phyloP scores from a whole-genome alignment of 2,113 vertebrate species.

The Prionailurus viverrinus region DNA sequence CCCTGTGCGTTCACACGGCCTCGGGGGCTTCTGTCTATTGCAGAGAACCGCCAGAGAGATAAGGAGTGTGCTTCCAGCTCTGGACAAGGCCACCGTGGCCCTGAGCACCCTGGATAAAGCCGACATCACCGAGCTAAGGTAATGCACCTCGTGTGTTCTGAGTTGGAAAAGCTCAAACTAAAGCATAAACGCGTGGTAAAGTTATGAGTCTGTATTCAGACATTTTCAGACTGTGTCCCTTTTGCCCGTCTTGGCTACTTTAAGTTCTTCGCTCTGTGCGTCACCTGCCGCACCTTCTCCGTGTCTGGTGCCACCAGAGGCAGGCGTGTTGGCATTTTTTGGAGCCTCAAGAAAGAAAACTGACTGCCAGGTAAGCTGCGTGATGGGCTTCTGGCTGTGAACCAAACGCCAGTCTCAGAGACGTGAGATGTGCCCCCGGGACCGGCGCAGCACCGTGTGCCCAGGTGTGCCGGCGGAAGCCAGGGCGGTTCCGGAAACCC shows the following conservation, averaged over 20 bases:
- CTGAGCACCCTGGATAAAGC: constrained; percentile 85
- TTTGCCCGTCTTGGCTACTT: background rate
- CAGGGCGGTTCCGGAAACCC: background rate
- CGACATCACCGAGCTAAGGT: constrained; percentile 86
- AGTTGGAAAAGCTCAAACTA: background rate
- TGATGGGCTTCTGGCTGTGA: background rate
- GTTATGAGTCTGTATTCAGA: background rate
- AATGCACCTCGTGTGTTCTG: background rate
- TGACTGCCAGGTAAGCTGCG: background rate
- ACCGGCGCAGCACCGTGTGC: no score
- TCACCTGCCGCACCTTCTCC: background rate
- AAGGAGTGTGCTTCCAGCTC: constrained; percentile 78
- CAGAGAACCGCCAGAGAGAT: constrained; percentile 82
- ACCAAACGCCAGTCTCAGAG: background rate
- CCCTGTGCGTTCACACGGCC: background rate
- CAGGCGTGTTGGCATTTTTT: background rate
- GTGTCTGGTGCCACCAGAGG: background rate
- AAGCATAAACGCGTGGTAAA: background rate
- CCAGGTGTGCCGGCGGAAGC: background rate
- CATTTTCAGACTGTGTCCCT: background rate
- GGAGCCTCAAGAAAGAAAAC: background rate
- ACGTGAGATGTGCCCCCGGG: background rate
- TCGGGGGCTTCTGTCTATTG: background rate
- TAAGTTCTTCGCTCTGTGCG: background rate
- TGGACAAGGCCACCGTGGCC: constrained; percentile 79